Base-by-base conservation (phyloP, 2,888 invertebrate genomes). In the Eucera pruinosa region DNA sequence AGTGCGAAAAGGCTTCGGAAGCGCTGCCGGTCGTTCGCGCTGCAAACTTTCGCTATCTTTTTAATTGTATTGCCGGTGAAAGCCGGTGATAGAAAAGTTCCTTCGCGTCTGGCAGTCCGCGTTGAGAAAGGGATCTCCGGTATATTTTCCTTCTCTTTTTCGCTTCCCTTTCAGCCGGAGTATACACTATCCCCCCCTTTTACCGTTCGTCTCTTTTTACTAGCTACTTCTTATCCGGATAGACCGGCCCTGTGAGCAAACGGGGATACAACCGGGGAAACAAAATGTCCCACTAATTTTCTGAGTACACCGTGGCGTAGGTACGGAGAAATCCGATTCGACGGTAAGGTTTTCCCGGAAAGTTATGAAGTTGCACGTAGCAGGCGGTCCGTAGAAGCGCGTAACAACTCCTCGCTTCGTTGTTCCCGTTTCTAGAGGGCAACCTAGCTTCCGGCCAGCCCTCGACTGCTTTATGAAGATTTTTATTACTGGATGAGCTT, bases 71-170 rank as follows among this genome's bases (percentile, higher is more conserved):
- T 90, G 88, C 84, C 82, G 71, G 72, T 50, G 73, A 77, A 78
- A 81, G 79, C 55, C 84, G 83, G 81, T 87, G 90, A 91, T 89
- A 89, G 90, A 89, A 91, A 90, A 91, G 88, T 91, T 91, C 79
- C 62, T 69, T 54, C 65, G 58, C 65, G 27, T 15, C 61, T 66
- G 61, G 58, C 67, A 54, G 48, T 71, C 60, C 78, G 72, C 43
- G 76, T 55, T 47, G 48, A 36, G n/a, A n/a, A n/a, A 43, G 55
- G 52, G 61, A 79, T 74, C 54, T 54, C 25, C 41, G 20, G 23
- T 71, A 64, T 62, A 55, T 68, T 58, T 60, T 23, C 58, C 27
- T 52, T 18, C 5, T 30, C 18, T 7, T 25, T 25, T 23, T 7
- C 15, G 5, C 15, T 11, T 30, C 5, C 25, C 18, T 52, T 30